Evolutionary conservation across 2,888 invertebrate genomes (phyloP).

Genomic region (Cheilosia vernalis): DNA sequence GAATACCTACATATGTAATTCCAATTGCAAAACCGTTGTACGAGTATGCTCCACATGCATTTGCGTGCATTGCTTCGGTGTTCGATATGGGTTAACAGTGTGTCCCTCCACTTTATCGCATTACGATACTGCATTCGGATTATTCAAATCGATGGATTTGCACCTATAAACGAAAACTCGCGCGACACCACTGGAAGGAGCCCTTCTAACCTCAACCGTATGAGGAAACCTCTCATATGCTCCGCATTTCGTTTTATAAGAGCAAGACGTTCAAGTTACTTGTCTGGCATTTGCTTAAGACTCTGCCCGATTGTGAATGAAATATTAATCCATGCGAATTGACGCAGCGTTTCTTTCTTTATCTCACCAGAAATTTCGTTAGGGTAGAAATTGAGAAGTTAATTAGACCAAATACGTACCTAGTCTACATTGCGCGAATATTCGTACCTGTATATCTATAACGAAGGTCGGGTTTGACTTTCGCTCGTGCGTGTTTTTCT

Average conservation of each 20-base stretch:
- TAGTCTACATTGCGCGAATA: not conserved
- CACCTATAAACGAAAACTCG: constrained; percentile 14
- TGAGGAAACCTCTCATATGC: constrained; percentile 37
- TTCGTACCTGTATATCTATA: too few relatives aligned
- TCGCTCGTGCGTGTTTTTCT: constrained; percentile 12
- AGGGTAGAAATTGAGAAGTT: constrained; percentile 36
- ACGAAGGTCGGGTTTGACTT: constrained; percentile 41
- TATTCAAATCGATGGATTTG: constrained; percentile 49
- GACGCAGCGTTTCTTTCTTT: constrained; percentile 22
- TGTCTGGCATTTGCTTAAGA: not conserved
- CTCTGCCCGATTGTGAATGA: constrained; percentile 40
- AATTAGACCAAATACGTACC: constrained; percentile 42
- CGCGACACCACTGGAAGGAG: not conserved
- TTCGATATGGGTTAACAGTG: constrained; percentile 37
- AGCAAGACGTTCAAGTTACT: not conserved
- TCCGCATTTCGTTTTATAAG: not conserved
- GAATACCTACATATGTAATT: constrained; percentile 11
- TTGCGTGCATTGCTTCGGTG: constrained; percentile 13
- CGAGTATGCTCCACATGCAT: constrained; percentile 10
- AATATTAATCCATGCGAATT: constrained; percentile 49
- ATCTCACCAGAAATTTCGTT: not conserved
- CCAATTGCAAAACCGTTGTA: constrained; percentile 5
- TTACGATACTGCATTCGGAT: constrained; percentile 19
- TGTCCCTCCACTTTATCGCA: constrained; percentile 35
- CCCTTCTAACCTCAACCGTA: too few relatives aligned